A percentile compares a stretch with the other conserved stretches of the same genome.
Conservation (phyloP, 2,797 vertebrate species). For the Cuculus canorus region DNA sequence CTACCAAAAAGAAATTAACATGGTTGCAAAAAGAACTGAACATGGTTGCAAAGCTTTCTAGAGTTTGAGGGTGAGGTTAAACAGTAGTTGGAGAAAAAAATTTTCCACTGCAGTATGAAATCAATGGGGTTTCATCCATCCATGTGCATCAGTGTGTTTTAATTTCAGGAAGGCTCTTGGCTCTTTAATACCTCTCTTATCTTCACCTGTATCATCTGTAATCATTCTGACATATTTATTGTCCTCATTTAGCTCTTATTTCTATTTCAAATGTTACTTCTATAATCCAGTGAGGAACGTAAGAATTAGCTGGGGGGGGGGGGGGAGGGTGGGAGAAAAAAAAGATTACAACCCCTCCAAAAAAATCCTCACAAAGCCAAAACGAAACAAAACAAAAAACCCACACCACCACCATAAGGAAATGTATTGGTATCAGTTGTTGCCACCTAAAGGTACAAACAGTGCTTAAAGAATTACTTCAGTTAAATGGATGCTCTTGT, state of each 20-base stretch:
- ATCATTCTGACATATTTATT: background rate
- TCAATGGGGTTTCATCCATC: background rate
- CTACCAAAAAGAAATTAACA: background rate
- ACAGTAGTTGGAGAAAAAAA: background rate
- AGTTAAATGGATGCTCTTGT: background rate
- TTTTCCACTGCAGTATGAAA: background rate
- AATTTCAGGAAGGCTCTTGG: background rate
- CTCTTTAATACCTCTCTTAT: background rate
- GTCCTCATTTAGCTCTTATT: background rate
- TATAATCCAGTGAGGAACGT: background rate
- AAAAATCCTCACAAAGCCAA: fast-evolving
- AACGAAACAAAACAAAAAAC: background rate
- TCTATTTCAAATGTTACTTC: background rate
- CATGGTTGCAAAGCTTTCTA: background rate
- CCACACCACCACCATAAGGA: background rate
- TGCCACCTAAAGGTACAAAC: background rate
- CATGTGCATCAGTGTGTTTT: background rate
- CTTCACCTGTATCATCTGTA: background rate
- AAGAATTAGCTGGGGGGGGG: background rate
- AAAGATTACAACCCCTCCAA: background rate
- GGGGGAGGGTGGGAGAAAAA: too few relatives aligned
- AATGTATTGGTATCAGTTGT: background rate
- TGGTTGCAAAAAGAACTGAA: background rate
- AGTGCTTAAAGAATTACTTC: background rate
- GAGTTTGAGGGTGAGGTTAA: background rate